Conservation (phyloP, 2,797 vertebrate species). For the Bovichtus variegatus region DNA sequence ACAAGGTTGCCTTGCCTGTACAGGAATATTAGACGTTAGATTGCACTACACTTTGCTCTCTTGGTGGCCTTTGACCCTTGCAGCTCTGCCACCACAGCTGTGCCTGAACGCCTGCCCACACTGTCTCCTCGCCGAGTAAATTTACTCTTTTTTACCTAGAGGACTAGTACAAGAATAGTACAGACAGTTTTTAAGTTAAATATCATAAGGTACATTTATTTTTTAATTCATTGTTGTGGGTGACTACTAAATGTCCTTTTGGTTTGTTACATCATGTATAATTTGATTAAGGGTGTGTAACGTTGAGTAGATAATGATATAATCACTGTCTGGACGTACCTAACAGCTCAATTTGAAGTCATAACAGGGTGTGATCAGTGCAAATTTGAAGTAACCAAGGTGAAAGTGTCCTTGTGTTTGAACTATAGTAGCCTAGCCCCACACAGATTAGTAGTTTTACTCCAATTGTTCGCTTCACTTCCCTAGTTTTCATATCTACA, state of each 20-base stretch:
- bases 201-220: neutral
- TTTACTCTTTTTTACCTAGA: conserved; percentile 8
- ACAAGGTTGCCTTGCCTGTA: conserved; percentile 13
- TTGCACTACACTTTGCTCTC: conserved; percentile 11
- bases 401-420: conserved; percentile 8
- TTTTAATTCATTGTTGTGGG: neutral
- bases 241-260: conserved; percentile 14
- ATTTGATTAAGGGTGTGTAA: conserved; percentile 26
- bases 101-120: conserved; percentile 17
- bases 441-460: conserved; percentile 30
- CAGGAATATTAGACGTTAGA: conserved; percentile 15
- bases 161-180: conserved; percentile 9
- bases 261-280: neutral
- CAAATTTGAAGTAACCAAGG: neutral
- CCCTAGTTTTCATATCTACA: neutral
- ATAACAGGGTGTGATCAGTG: conserved; percentile 22
- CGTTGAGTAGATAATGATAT: conserved; percentile 20
- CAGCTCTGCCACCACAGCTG: conserved; percentile 34
- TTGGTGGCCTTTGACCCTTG: conserved; percentile 26
- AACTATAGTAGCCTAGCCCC: neutral
- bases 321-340: conserved; percentile 12
- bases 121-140: conserved; percentile 7
- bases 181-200: neutral
- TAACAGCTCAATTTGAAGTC: conserved; percentile 16
- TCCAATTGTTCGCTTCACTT: conserved; percentile 8